Base-by-base conservation (phyloP, 2,797 vertebrate species). In the Chelon labrosus region DNA sequence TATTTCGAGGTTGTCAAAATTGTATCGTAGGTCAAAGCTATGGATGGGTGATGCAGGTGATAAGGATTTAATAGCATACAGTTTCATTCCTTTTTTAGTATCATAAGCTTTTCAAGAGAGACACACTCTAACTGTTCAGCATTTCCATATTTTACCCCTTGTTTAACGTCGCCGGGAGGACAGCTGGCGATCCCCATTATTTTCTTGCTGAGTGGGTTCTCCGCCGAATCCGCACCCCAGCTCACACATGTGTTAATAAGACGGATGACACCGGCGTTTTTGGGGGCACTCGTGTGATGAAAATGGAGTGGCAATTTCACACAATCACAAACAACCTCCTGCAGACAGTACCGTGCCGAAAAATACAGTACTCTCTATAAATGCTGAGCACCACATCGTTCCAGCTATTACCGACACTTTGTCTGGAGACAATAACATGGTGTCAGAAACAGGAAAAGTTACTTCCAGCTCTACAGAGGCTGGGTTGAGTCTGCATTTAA, bases 191-290 rank as follows among this genome's bases (percentile, higher is more conserved):
- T 74, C 61, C 73, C 77, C 73, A 83, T 90, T 87, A 86, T 84
- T 84, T 73, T 78, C 70, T 65, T 73, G 78, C 77, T 75, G 79
- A 82, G 63, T 69, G 66, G 77, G 79, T 80, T 75, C 47, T 80
- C 50, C 69, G 50, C 54, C 44, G 79, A 65, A 72, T 79, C 67
- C 50, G 51, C 63, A 62, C 37, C 55, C 35, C 59, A 10, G 73
- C 75, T 69, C 71, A 76, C 58, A 73, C 62, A 49, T 44, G 79
- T 75, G 73, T 82, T 90, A 88, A 90, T 88, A 80, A 86, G 84
- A 84, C 65, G 64, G 74, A 85, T 76, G 82, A 79, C 81, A 61
- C 59, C 16, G 9, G 51, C 53, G 69, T 59, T 72, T 22, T 77
- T 46, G 16, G 72, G 50, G 50, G 60, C 38, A 51, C 35, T 66